These are phyloP conservation scores for Gymnocypris eckloni DNA, from an alignment of 2,797 vertebrate genomes.

Conservation along the genomic window DNA sequence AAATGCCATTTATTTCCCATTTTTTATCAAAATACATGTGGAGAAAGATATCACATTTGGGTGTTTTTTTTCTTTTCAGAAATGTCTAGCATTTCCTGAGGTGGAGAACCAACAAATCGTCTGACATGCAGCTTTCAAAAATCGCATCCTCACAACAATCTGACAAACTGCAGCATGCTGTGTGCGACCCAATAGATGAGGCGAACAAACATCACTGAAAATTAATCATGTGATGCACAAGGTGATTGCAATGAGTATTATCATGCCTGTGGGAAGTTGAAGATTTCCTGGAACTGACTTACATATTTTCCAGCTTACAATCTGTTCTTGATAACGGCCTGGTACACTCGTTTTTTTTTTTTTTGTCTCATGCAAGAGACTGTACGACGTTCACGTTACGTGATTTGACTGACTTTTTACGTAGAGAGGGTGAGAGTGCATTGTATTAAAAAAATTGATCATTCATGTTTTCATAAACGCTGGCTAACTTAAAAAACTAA, in stretches of 20 bases:
- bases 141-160: conserved; percentile 8
- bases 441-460: too few relatives aligned
- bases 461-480: too few relatives aligned
- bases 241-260: neutral
- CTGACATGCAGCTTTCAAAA: conserved; percentile 40
- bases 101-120: neutral
- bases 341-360: too few relatives aligned
- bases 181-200: neutral
- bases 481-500: too few relatives aligned
- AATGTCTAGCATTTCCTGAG: neutral
- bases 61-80: conserved; percentile 7
- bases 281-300: conserved; percentile 6
- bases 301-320: conserved; percentile 31
- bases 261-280: neutral
- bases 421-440: too few relatives aligned
- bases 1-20: conserved; percentile 32
- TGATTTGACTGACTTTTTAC: too few relatives aligned
- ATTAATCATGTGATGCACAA: neutral
- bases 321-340: conserved; percentile 5
- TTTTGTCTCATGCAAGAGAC: too few relatives aligned
- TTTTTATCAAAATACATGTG: conserved; percentile 18
- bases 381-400: too few relatives aligned
- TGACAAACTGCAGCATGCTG: conserved; percentile 9
- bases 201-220: conserved; percentile 1
- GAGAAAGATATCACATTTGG: conserved; percentile 17